Percentiles rank a stretch among this genome's conserved stretches.
Conservation (phyloP, 2,888 invertebrate species). For the Drosophila aldrichi region DNA sequence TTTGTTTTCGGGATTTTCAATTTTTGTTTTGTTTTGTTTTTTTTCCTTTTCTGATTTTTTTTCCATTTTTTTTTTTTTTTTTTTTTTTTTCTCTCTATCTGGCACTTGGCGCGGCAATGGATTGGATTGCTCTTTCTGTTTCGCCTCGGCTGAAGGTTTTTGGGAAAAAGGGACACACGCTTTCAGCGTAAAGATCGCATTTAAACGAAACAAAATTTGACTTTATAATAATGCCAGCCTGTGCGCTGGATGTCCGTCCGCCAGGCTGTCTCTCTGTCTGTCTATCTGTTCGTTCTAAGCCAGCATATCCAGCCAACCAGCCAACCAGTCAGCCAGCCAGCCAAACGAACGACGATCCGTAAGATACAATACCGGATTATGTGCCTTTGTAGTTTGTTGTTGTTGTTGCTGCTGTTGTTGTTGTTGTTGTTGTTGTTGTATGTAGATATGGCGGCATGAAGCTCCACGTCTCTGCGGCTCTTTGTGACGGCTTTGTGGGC, state of each 20-base stretch:
- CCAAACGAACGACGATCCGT: conserved; percentile 65
- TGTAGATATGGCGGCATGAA: conserved; percentile 80
- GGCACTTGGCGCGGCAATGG: conserved; percentile 51
- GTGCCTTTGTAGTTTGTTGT: conserved; percentile 56
- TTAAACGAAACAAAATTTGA: conserved; percentile 82
- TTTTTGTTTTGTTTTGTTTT: conserved; percentile 29
- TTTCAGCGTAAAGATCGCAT: conserved; percentile 82
- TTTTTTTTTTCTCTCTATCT: conserved; percentile 13
- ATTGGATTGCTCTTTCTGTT: conserved; percentile 39
- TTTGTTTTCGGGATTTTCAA: conserved; percentile 73
- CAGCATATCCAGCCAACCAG: conserved; percentile 76
- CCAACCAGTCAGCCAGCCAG: conserved; percentile 24
- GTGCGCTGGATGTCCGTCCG: conserved; percentile 37
- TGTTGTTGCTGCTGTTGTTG: conserved; percentile 16
- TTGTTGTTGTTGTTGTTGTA: conserved; percentile 56
- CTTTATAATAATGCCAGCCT: conserved; percentile 81
- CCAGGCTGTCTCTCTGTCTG: conserved; percentile 24
- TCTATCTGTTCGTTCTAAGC: conserved; percentile 60
- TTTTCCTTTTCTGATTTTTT: conserved; percentile 18
- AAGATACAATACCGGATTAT: conserved; percentile 82
- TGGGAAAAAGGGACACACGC: conserved; percentile 80
- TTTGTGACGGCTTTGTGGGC: conserved; percentile 72
- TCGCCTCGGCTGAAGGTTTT: conserved; percentile 27
- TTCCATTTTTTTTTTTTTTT: no score
- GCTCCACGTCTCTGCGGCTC: conserved; percentile 67